phyloP scores from a whole-genome alignment of 1,140 invertebrate genomes.

The Rhyzopertha dominica region DNA sequence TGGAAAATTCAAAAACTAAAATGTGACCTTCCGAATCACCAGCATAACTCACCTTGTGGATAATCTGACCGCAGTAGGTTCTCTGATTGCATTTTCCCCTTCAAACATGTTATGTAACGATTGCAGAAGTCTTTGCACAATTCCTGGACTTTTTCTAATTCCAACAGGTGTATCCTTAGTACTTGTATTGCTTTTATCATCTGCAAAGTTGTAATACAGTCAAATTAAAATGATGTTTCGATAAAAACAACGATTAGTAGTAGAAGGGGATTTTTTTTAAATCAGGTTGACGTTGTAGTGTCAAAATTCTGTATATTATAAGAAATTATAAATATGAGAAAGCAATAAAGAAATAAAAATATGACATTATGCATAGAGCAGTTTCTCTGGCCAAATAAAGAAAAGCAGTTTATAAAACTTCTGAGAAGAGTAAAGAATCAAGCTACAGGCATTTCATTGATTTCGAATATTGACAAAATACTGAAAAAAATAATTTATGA shows the following conservation, averaged over 20 bases:
- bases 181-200: conserved; percentile 99
- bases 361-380: no score
- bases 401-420: no score
- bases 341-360: no score
- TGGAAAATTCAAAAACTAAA: conserved; percentile 28
- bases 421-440: no score
- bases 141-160: conserved; percentile 94
- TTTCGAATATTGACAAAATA: no score
- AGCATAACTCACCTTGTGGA: conserved; percentile 44
- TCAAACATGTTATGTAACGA: conserved; percentile 91
- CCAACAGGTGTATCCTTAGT: conserved; percentile 89
- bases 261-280: no score
- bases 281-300: no score
- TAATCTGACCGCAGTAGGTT: conserved; percentile 76
- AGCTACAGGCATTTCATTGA: no score
- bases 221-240: background rate
- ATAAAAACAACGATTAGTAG: background rate
- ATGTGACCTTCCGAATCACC: background rate
- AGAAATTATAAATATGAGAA: no score
- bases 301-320: no score
- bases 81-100: conserved; percentile 96
- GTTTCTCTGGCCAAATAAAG: no score
- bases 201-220: conserved; percentile 50
- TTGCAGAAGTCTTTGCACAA: conserved; percentile 96
- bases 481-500: no score